Percentiles rank a stretch among this genome's conserved stretches.
Evolutionary conservation across 2,113 vertebrate species (phyloP).

Genomic region (Polyodon spathula): DNA sequence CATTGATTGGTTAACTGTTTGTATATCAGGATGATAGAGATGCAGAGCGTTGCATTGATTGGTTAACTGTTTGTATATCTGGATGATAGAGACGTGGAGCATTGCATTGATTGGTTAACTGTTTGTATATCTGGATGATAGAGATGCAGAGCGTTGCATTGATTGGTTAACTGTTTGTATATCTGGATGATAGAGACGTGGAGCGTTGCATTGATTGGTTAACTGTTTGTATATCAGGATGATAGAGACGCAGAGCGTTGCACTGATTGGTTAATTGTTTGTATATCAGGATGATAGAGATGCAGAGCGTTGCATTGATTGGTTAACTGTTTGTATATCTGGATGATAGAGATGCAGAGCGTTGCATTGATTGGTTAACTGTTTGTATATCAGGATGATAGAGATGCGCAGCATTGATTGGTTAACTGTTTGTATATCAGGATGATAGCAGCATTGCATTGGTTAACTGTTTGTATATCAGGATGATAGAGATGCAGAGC

Average conservation of each 20-base stretch:
- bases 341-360: slow-evolving; percentile 8
- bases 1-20: slow-evolving; percentile 29
- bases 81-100: slow-evolving; percentile 9
- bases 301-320: no score
- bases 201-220: no score
- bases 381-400: slow-evolving; percentile 17
- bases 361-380: no score
- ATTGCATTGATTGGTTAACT: no score
- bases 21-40: slow-evolving; percentile 15
- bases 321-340: slow-evolving; percentile 25
- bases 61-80: slow-evolving; percentile 25
- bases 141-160: no score
- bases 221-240: slow-evolving; percentile 23
- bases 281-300: slow-evolving; percentile 15
- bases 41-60: no score
- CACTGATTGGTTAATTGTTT: slow-evolving; percentile 29
- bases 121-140: slow-evolving; percentile 17
- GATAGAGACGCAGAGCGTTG: slow-evolving; percentile 9
- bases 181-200: slow-evolving; percentile 12
- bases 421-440: slow-evolving; percentile 25
- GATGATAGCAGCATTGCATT: slow-evolving; percentile 8
- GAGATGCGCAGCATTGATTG: no score
- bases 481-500: slow-evolving; percentile 8
- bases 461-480: slow-evolving; percentile 24
- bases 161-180: slow-evolving; percentile 27